These are phyloP conservation scores for Cheilosia variabilis DNA, from an alignment of 2,888 invertebrate genomes.

Conservation along the genomic window DNA sequence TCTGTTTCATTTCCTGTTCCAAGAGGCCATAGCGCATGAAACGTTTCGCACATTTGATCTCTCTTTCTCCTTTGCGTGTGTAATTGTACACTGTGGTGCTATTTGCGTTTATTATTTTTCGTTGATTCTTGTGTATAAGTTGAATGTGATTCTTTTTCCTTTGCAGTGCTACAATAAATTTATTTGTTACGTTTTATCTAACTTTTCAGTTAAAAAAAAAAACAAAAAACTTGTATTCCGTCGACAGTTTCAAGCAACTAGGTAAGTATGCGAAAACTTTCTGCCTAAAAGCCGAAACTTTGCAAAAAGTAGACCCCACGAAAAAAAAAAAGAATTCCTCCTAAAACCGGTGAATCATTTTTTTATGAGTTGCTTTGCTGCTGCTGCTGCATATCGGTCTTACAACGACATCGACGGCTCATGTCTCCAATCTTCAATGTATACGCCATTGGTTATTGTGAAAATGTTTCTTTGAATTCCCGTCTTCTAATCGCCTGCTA, in stretches of 20 bases:
- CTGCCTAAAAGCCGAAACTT: constrained; percentile 24
- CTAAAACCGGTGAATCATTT: constrained; percentile 71
- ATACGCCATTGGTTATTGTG: constrained; percentile 49
- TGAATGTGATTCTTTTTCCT: constrained; percentile 69
- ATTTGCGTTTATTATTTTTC: constrained; percentile 74
- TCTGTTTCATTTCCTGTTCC: constrained; percentile 10
- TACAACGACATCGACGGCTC: constrained; percentile 33
- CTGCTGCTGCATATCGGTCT: constrained; percentile 43
- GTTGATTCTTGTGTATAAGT: constrained; percentile 74
- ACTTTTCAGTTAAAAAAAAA: constrained; percentile 32
- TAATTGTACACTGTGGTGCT: constrained; percentile 57
- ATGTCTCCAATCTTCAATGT: constrained; percentile 27
- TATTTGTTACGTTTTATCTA: constrained; percentile 68
- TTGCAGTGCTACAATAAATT: constrained; percentile 60
- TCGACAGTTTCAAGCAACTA: constrained; percentile 22
- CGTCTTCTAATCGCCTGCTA: constrained; percentile 30
- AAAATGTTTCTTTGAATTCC: constrained; percentile 34
- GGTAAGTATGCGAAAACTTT: constrained; percentile 39
- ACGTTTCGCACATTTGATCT: constrained; percentile 46
- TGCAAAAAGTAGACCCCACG: neutral
- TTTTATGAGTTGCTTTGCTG: constrained; percentile 35
- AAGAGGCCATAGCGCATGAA: constrained; percentile 8
- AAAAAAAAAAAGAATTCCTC: constrained; percentile 21
- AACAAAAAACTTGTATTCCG: constrained; percentile 12
- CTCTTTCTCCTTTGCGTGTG: constrained; percentile 58